Conservation (phyloP, 2,888 invertebrate species). For the Ypsolopha scabrella region DNA sequence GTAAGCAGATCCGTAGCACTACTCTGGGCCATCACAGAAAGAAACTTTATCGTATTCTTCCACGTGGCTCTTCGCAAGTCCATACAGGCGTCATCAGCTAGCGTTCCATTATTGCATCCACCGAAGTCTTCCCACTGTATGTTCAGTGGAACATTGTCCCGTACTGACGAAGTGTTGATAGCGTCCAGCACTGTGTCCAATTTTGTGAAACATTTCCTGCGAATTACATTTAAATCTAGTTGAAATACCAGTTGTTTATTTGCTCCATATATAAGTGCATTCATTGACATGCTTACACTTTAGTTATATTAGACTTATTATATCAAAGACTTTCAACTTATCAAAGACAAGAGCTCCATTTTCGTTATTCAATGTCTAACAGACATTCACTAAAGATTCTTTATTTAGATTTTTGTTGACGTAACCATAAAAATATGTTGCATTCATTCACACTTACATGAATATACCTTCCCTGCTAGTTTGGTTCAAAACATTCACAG, state of each 20-base stretch:
- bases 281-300: too few species aligned
- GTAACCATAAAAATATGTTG: too few species aligned
- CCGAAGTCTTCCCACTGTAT: constrained; percentile 33
- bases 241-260: too few species aligned
- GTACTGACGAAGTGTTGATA: constrained; percentile 20
- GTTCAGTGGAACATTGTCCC: constrained; percentile 23
- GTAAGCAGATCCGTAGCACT: constrained; percentile 35
- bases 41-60: constrained; percentile 33
- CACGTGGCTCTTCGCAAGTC: constrained; percentile 29
- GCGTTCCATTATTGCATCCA: constrained; percentile 21
- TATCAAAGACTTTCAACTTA: too few species aligned
- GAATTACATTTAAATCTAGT: constrained; percentile 4
- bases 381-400: too few species aligned
- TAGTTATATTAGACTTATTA: too few species aligned
- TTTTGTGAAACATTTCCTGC: constrained; percentile 41
- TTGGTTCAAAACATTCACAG: constrained; percentile 24
- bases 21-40: constrained; percentile 34
- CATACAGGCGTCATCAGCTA: constrained; percentile 25
- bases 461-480: constrained; percentile 25
- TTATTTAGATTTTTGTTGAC: too few species aligned
- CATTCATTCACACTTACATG: constrained; percentile 20
- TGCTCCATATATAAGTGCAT: too few species aligned
- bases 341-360: too few species aligned
- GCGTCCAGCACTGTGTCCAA: constrained; percentile 41
- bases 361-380: too few species aligned